Percentiles rank a stretch among this genome's conserved stretches.
These are phyloP conservation scores for Eospalax fontanierii DNA, from an alignment of 2,797 vertebrate genomes.

Conservation along the genomic window DNA sequence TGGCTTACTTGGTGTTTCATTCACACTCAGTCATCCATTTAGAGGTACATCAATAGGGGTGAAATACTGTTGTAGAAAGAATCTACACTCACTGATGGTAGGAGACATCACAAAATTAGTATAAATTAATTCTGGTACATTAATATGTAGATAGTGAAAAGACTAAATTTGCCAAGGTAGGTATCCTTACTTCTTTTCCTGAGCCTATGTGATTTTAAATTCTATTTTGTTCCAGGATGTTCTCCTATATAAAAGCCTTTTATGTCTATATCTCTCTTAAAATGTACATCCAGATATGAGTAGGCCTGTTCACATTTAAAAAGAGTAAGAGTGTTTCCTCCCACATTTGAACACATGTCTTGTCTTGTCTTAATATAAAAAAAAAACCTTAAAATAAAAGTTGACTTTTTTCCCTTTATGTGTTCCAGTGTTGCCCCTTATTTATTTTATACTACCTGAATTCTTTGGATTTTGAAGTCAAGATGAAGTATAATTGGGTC, in stretches of 20 bases:
- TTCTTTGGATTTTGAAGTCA: constrained; percentile 6
- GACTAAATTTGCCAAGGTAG: constrained; percentile 55
- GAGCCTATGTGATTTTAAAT: constrained; percentile 54
- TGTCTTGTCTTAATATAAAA: constrained; percentile 72
- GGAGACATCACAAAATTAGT: neutral
- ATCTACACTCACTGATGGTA: neutral
- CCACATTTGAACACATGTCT: constrained; percentile 69
- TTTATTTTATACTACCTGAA: constrained; percentile 32
- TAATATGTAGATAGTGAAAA: constrained; percentile 15
- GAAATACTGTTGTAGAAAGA: neutral
- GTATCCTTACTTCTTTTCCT: constrained; percentile 44
- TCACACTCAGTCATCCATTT: constrained; percentile 11
- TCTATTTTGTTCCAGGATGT: constrained; percentile 50
- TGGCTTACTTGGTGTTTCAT: neutral
- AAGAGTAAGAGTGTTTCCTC: constrained; percentile 60
- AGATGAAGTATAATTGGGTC: constrained; percentile 19
- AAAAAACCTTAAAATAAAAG: constrained; percentile 65
- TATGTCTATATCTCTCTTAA: constrained; percentile 50
- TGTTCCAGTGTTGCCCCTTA: constrained; percentile 39
- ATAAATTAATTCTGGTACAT: neutral
- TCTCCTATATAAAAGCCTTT: constrained; percentile 51
- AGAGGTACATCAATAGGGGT: neutral
- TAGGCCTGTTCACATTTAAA: constrained; percentile 62
- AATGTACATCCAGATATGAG: constrained; percentile 55
- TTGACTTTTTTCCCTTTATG: neutral